Evolutionary conservation across 35 echinoderm and acorn worm genomes (phyloP), one percentile per base, ranked within the genome.

Genomic region (Ophiothrix spiculata): DNA sequence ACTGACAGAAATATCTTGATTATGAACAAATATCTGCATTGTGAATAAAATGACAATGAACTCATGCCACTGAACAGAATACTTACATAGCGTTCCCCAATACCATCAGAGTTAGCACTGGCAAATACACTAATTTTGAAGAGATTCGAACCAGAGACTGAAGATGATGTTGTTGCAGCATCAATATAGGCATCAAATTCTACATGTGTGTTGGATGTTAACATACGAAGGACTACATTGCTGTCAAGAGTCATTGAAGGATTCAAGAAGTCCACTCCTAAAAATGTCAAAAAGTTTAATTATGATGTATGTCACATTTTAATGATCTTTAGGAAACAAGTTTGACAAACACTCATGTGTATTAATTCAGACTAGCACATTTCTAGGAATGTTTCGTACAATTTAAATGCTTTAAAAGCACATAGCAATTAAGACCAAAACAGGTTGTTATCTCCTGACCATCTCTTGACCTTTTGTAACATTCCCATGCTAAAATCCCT

Each of bases 61-160:
- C 16, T 15, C 15, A 63, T n/a, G n/a, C n/a, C 38, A 33, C 32
- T 37, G 15, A 54, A 13, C 10, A 28, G 13, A 25, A 19, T 32
- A 38, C 78, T 88, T 90, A 90, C 87, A 31, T 75, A 32, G 3
- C 77, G 63, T 37, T 73, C 25, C 32, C 88, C 88, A 35, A 33
- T 75, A 36, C 92, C 92, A 77, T 86, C 80, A 19, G 29, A 12
- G 40, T 79, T 34, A 73, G 60, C 63, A 79, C 90, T 93, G 39
- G 80, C 78, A 74, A 90, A 97, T 4, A 90, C 76, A 2, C 54
- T 86, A 17, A 93, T 75, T 35, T 88, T 40, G 91, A 91, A 97
- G 0, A 97, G 84, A 74, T 97, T 45, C 0, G 23, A 29, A 32
- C 94, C 94, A 35, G 74, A 77, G 1, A 97, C 87, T 1, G 73